A percentile compares a stretch with the other conserved stretches of the same genome.
Evolutionary conservation across 2,888 invertebrate genomes (phyloP).

Genomic region (Pachydiplax longipennis): DNA sequence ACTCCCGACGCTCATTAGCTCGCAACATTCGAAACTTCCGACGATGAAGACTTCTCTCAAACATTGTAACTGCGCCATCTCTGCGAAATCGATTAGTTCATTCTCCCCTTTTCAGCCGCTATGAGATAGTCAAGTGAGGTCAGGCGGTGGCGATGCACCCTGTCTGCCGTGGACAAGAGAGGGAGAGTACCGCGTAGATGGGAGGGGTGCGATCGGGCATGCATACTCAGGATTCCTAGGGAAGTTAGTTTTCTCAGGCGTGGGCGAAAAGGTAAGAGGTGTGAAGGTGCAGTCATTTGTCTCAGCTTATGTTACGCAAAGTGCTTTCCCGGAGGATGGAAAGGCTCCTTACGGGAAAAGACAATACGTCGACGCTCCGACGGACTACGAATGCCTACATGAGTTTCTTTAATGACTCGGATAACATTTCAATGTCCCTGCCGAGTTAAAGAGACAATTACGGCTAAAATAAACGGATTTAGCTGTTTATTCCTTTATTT

Average conservation of each 20-base stretch:
- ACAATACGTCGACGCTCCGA: slow-evolving; percentile 16
- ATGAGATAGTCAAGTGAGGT: slow-evolving; percentile 8
- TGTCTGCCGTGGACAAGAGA: background rate
- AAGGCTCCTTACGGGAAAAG: background rate
- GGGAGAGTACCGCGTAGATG: background rate
- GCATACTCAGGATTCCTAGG: slow-evolving; percentile 19
- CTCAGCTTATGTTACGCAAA: background rate
- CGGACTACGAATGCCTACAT: slow-evolving; percentile 17
- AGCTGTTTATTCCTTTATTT: background rate
- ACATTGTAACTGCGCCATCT: background rate
- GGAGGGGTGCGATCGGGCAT: background rate
- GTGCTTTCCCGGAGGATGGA: background rate
- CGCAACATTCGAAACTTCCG: background rate
- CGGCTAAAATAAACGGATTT: slow-evolving; percentile 2
- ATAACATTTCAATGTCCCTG: slow-evolving; percentile 23
- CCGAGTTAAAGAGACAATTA: slow-evolving; percentile 21
- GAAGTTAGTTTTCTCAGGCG: background rate
- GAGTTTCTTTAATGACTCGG: slow-evolving; percentile 13
- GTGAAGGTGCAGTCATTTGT: slow-evolving; percentile 20
- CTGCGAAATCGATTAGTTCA: background rate
- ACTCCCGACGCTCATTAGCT: too few species aligned
- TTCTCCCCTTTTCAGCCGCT: background rate
- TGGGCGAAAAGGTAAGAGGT: slow-evolving; percentile 14
- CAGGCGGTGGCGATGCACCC: slow-evolving; percentile 34
- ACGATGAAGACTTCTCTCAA: background rate